Percentiles rank a stretch among this genome's conserved stretches.
Evolutionary conservation across 2,113 vertebrate species (phyloP).

Genomic region (Sialia sialis): DNA sequence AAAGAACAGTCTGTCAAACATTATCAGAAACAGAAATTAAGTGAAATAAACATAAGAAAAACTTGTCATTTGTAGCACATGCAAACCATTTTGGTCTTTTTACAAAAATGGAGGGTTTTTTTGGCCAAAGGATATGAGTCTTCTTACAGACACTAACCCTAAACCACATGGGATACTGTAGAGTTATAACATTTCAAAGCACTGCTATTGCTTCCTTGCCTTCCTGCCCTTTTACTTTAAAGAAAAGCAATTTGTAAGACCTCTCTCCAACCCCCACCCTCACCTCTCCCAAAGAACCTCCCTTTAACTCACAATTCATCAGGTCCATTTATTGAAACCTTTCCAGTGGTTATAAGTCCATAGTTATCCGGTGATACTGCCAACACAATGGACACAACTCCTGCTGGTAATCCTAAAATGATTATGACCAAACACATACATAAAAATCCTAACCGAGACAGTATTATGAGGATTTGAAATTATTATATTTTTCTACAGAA

Average conservation of each 20-base stretch:
- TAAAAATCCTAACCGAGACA: not conserved
- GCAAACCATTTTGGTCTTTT: not conserved
- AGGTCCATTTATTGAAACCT: constrained; percentile 68
- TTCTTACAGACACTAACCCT: not conserved
- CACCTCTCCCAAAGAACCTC: not conserved
- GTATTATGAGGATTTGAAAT: not conserved
- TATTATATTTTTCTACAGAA: not conserved
- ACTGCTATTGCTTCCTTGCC: not conserved
- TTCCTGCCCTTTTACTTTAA: not conserved
- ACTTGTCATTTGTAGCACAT: not conserved
- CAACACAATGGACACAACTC: constrained; percentile 84
- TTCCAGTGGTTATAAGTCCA: constrained; percentile 81
- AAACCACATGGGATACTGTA: not conserved
- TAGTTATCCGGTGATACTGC: constrained; percentile 84
- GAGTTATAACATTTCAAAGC: not conserved
- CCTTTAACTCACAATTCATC: constrained; percentile 88
- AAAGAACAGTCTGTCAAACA: not conserved
- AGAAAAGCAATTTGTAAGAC: not conserved
- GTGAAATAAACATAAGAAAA: not conserved
- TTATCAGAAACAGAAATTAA: not conserved
- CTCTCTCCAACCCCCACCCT: not conserved
- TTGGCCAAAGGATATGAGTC: not conserved
- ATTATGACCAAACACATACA: not conserved
- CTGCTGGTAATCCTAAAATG: constrained; percentile 82
- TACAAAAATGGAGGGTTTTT: not conserved